A percentile compares a stretch with the other conserved stretches of the same genome.
phyloP scores from a whole-genome alignment of 2,113 vertebrate species.

The Pseudonaja textilis region DNA sequence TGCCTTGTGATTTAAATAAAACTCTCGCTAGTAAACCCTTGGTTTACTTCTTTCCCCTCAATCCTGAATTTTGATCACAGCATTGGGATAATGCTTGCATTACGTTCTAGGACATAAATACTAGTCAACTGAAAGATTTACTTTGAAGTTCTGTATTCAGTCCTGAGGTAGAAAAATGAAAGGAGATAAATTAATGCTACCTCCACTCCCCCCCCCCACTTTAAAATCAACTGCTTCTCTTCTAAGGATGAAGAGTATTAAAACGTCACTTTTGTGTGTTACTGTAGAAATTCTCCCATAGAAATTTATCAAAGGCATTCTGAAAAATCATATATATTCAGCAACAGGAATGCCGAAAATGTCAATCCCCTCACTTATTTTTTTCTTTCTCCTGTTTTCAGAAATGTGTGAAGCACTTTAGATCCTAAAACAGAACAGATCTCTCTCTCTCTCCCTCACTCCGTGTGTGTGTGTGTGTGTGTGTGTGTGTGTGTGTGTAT shows the following conservation, averaged over 20 bases:
- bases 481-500: background rate
- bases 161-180: background rate
- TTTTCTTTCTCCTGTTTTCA: background rate
- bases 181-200: background rate
- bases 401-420: background rate
- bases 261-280: background rate
- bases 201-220: background rate
- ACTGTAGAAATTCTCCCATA: background rate
- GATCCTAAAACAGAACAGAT: background rate
- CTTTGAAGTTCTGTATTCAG: rapidly evolving
- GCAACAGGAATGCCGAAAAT: background rate
- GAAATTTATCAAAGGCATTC: background rate
- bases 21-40: background rate
- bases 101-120: background rate
- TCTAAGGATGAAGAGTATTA: background rate
- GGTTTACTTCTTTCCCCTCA: background rate
- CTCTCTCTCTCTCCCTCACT: background rate
- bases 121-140: background rate
- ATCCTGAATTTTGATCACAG: background rate
- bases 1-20: background rate
- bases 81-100: background rate
- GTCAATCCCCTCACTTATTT: background rate
- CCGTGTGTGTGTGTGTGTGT: background rate
- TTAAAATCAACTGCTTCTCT: background rate
- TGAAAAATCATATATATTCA: background rate